Evolutionary conservation across 2,113 vertebrate genomes (phyloP), one percentile per base, ranked within the genome.

Genomic region (Perognathus longimembris): DNA sequence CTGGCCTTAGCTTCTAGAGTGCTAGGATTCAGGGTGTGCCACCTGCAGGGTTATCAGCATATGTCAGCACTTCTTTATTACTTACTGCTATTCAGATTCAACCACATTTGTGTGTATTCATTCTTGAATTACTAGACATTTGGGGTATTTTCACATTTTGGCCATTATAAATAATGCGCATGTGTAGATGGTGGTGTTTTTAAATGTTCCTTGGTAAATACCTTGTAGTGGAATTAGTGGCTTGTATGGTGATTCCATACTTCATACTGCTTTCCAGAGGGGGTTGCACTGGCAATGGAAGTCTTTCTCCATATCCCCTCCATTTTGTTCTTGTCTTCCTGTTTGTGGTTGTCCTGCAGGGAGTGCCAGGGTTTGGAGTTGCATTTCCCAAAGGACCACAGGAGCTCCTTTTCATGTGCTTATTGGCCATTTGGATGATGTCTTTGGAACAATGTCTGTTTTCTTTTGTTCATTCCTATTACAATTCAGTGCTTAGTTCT

Each of bases 391-490:
- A 34, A 61, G 54, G 22, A 40, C 61, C 79, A 38, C 20, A 15
- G 28, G 26, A n/a, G 4, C 14, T 66, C 42, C 26, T 84, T 83
- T 74, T 61, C 75, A 18, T 67, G 30, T 77, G 61, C 28, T 63
- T 88, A 1, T 61, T 80, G 61, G 14, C 64, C 45, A 66, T 17
- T 34, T 67, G 64, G 42, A 45, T 45, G 45, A 8, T 36, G 14
- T 66, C 22, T 86, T 83, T 89, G 50, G 66, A 87, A 40, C 89
- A 66, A 61, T 82, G 34, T 77, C 67, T 80, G 0, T 82, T 79
- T 24, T 54, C 32, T 45, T 89, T 81, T 85, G 54, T 63, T 3
- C 64, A n/a, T 89, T 70, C 73, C 80, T 84, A 79, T 24, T 36
- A 36, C 59, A 69, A 32, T 40, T 26, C 57, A 71, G 66, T 26